Percentiles rank a stretch among this genome's conserved stretches.
Conservation (phyloP, 2,888 invertebrate genomes). For the Chrysotoxum bicinctum region DNA sequence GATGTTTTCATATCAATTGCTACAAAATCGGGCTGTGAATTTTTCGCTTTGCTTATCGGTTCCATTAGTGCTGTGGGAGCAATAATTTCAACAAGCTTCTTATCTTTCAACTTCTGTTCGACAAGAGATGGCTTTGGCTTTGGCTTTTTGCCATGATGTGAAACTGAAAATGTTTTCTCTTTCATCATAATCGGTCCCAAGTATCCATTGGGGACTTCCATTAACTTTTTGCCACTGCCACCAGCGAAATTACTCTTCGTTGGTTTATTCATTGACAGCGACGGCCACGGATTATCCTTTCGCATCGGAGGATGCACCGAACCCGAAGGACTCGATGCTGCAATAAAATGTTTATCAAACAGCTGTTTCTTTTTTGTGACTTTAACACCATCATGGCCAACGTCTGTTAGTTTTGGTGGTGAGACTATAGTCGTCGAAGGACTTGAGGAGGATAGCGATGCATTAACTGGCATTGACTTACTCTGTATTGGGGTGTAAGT, state of each 20-base stretch:
- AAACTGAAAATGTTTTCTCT: slow-evolving; percentile 77
- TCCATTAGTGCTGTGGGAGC: slow-evolving; percentile 76
- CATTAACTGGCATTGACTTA: slow-evolving; percentile 65
- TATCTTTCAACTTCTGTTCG: slow-evolving; percentile 75
- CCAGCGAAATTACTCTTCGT: slow-evolving; percentile 19
- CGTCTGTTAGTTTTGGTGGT: slow-evolving; percentile 59
- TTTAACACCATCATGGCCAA: slow-evolving; percentile 81
- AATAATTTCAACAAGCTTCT: slow-evolving; percentile 78
- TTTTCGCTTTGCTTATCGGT: slow-evolving; percentile 50
- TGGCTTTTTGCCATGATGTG: slow-evolving; percentile 74
- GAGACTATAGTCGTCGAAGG: slow-evolving; percentile 6
- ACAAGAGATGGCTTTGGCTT: slow-evolving; percentile 75
- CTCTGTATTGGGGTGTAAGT: slow-evolving; percentile 25
- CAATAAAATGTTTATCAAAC: slow-evolving; percentile 77
- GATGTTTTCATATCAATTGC: slow-evolving; percentile 16
- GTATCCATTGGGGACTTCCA: slow-evolving; percentile 77
- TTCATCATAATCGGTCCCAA: slow-evolving; percentile 80
- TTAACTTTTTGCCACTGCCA: slow-evolving; percentile 53
- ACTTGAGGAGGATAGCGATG: slow-evolving; percentile 36
- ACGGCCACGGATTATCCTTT: slow-evolving; percentile 53
- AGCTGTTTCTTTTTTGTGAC: slow-evolving; percentile 80
- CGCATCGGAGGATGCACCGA: slow-evolving; percentile 45
- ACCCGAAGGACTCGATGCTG: slow-evolving; percentile 52
- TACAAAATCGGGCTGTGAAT: slow-evolving; percentile 52
- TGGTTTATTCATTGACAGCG: slow-evolving; percentile 55